phyloP scores from a whole-genome alignment of 2,113 vertebrate species.

The Hyperopisus bebe region DNA sequence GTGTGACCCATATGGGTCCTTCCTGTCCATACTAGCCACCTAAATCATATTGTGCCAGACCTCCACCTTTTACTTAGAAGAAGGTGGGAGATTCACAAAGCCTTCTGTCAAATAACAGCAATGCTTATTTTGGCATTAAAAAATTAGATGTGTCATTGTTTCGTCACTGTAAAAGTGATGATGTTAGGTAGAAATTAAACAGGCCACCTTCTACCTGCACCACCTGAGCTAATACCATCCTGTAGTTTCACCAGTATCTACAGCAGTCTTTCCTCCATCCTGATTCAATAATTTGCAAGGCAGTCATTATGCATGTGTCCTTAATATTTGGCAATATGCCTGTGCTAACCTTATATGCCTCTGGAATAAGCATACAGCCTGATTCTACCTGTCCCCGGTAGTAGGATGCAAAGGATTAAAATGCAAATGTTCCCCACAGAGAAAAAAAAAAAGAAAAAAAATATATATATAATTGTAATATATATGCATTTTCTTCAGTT shows the following conservation, averaged over 20 bases:
- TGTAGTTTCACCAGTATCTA: conserved; percentile 7
- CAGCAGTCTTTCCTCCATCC: background rate
- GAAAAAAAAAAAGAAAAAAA: background rate
- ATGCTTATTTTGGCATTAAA: background rate
- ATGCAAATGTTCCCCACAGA: background rate
- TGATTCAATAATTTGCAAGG: background rate
- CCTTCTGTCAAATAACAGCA: background rate
- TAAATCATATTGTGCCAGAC: background rate
- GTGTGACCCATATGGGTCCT: background rate
- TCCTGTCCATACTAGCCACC: background rate
- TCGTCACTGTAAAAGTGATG: background rate
- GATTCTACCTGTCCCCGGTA: background rate
- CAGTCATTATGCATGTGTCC: background rate
- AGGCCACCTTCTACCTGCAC: background rate
- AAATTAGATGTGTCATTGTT: background rate
- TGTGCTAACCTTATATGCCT: conserved; percentile 13
- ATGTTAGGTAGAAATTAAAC: background rate
- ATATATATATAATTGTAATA: background rate
- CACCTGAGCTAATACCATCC: conserved; percentile 27
- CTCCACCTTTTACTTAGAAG: background rate
- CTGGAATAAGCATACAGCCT: background rate
- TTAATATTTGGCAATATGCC: background rate
- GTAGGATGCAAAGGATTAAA: background rate
- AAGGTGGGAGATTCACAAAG: background rate
- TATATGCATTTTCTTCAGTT: conserved; percentile 13